A percentile compares a stretch with the other conserved stretches of the same genome.
phyloP scores from a whole-genome alignment of 2,113 vertebrate species.

The Picathartes gymnocephalus region DNA sequence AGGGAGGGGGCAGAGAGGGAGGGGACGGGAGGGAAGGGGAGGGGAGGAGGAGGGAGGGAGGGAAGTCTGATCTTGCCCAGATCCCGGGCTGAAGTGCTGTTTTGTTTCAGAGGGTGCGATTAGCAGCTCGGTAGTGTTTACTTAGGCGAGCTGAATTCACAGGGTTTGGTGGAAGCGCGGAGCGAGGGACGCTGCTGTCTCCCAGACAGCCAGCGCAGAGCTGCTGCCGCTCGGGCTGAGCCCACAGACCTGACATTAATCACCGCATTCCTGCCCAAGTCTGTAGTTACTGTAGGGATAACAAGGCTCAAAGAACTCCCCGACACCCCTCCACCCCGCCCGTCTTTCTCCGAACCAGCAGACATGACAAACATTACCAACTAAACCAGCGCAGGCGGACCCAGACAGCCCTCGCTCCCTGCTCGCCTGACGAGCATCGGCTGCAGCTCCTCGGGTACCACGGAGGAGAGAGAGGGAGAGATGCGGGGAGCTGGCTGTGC shows the following conservation, averaged over 20 bases:
- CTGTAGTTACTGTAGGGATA: slow-evolving; percentile 40
- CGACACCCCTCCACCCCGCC: background rate
- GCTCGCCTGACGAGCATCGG: fast-evolving
- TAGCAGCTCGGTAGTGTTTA: slow-evolving; percentile 64
- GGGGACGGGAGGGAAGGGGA: background rate
- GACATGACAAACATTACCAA: background rate
- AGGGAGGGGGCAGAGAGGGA: background rate
- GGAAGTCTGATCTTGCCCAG: slow-evolving; percentile 68
- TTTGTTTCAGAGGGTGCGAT: slow-evolving; percentile 69
- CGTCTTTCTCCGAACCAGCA: background rate
- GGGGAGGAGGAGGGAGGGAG: slow-evolving; percentile 25
- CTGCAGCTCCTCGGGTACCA: background rate
- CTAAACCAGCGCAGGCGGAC: background rate
- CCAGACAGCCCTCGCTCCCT: background rate
- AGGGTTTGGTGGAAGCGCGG: slow-evolving; percentile 54
- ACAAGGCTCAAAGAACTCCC: background rate
- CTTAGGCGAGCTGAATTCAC: slow-evolving; percentile 66
- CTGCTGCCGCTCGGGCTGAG: slow-evolving; percentile 32
- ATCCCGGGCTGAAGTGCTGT: slow-evolving; percentile 70
- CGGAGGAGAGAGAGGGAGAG: background rate
- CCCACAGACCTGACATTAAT: slow-evolving; percentile 54
- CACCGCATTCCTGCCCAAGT: slow-evolving; percentile 56
- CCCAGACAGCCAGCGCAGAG: slow-evolving; percentile 33
- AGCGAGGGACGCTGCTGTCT: slow-evolving; percentile 58
- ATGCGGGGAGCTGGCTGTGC: background rate